Percentiles rank a stretch among this genome's conserved stretches.
Conservation (phyloP, 2,113 vertebrate species). For the Serilophus lunatus region DNA sequence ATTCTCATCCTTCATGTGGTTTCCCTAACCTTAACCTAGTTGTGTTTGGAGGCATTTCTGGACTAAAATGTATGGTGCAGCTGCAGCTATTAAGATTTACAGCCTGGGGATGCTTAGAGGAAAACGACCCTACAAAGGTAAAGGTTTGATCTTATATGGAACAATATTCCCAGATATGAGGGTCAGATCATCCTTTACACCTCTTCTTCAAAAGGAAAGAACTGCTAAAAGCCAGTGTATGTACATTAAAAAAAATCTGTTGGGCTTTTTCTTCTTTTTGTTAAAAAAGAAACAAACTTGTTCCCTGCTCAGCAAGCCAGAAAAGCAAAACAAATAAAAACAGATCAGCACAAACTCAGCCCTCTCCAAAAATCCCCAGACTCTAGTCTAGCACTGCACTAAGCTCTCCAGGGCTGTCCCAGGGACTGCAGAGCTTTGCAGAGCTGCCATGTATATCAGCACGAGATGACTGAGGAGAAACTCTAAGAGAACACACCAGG, state of each 20-base stretch:
- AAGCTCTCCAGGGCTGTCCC: not conserved
- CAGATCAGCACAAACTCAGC: not conserved
- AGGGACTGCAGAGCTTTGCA: not conserved
- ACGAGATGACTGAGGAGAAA: not conserved
- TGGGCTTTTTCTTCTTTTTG: not conserved
- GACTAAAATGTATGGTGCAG: not conserved
- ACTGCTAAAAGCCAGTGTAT: not conserved
- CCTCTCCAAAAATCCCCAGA: rapidly evolving
- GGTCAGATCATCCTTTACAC: not conserved
- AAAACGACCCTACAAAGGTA: not conserved
- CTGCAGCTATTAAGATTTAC: not conserved
- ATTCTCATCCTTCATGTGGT: not conserved
- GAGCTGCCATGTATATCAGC: not conserved
- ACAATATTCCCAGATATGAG: not conserved
- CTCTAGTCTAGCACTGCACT: not conserved
- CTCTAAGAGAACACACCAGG: not conserved
- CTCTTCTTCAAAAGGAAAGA: not conserved
- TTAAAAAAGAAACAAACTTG: not conserved
- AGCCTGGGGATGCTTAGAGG: not conserved
- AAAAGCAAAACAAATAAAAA: not conserved
- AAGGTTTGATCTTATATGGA: not conserved
- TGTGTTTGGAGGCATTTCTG: not conserved
- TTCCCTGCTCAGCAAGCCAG: not conserved
- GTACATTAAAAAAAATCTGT: not conserved
- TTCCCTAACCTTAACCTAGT: not conserved